These are phyloP conservation scores for Akabosia matsudoensis DNA, from an alignment of 1,140 invertebrate genomes.

Conservation along the genomic window DNA sequence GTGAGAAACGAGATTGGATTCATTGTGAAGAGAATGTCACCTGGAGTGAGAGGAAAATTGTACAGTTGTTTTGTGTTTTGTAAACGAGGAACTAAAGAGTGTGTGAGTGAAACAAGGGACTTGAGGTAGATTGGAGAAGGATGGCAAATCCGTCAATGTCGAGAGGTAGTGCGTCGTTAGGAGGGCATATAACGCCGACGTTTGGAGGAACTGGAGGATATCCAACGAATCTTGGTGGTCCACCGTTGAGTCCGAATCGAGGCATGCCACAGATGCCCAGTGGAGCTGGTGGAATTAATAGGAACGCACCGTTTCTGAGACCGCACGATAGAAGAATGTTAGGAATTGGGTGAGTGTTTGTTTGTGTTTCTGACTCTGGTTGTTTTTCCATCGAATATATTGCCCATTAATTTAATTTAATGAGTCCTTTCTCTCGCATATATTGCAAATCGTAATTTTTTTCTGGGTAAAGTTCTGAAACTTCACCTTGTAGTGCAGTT, in stretches of 20 bases:
- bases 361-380: too few relatives aligned
- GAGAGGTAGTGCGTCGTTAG: neutral
- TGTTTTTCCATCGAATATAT: too few relatives aligned
- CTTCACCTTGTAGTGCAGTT: too few relatives aligned
- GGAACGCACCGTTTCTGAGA: neutral
- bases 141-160: constrained; percentile 22
- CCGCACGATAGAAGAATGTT: neutral
- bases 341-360: constrained; percentile 18
- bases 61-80: too few relatives aligned
- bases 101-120: neutral
- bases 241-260: constrained; percentile 61
- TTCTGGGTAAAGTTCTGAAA: too few relatives aligned
- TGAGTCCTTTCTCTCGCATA: too few relatives aligned
- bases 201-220: constrained; percentile 35
- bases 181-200: constrained; percentile 41
- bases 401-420: too few relatives aligned
- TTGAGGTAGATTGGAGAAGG: neutral
- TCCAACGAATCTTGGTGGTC: constrained; percentile 42
- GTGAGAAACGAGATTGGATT: too few relatives aligned
- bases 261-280: constrained; percentile 47
- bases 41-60: too few relatives aligned
- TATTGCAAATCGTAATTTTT: too few relatives aligned
- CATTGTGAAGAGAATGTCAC: neutral
- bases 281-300: constrained; percentile 8
- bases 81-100: neutral